Base-by-base conservation (phyloP, 2,888 invertebrate genomes). In the Pseudoips prasinana region DNA sequence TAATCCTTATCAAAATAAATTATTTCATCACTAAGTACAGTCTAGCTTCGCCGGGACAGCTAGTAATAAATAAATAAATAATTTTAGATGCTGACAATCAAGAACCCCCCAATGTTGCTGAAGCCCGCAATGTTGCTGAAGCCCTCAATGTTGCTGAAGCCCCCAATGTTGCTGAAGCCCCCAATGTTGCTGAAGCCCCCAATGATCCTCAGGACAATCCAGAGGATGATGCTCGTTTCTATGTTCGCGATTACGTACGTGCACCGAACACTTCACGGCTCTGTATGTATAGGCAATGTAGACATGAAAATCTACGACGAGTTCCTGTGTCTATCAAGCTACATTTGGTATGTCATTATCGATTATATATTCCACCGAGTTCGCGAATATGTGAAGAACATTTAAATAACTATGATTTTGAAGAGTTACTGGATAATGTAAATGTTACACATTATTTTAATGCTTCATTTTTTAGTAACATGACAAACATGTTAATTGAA, bases 401-500 rank as follows among this genome's bases (percentile, higher is more conserved):
- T 32, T 38, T 38, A 29, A 30, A 22, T 19, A 30, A 26, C 22
- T 5, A 24, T 29, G 22, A 30, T 3, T 22, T 30, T 3, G 34
- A 34, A 5, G 29, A 28, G 14, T 23, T 36, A 30, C 10, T 36
- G 22, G 29, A 30, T 14, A 30, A 30, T 11, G 20, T 36, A 11
- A 36, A 36, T n/a, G 30, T 36, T 36, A 30, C 35, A 23, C 22
- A 33, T 33, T 27, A 27, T 33, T 39, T 39, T 29, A 39, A 39
- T 5, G 23, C 39, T 35, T 24, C 30, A 1, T 35, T 28, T 34
- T 39, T 39, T 34, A 26, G 22, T 34, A 2, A 34, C 24, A 10
- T 34, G 30, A n/a, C 30, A n/a, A 31, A 31, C 20, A 25, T 31
- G 31, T 31, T 31, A 17, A 17, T 31, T 9, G 18, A 31, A 10